Conservation (phyloP, 2,113 vertebrate species). For the Tursiops truncatus region DNA sequence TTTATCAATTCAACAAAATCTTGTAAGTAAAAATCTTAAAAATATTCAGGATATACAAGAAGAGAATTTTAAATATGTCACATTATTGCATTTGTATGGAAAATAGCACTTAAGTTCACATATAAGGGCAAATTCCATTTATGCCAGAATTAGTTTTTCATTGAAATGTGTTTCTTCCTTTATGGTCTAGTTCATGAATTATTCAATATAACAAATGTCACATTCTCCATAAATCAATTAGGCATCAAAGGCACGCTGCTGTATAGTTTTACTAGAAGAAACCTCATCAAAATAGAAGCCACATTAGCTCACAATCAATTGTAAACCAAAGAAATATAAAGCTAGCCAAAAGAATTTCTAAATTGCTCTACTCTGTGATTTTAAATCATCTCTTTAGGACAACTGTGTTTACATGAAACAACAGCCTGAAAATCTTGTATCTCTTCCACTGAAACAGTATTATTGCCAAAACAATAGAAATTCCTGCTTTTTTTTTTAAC, state of each 20-base stretch:
- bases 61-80: conserved; percentile 43
- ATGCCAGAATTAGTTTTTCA: conserved; percentile 55
- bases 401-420: conserved; percentile 51
- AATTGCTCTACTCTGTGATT: conserved; percentile 55
- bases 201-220: conserved; percentile 69
- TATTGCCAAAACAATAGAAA: conserved; percentile 64
- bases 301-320: conserved; percentile 57
- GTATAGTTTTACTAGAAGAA: conserved; percentile 60
- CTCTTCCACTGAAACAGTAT: conserved; percentile 58
- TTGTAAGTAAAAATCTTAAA: conserved; percentile 39
- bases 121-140: conserved; percentile 48
- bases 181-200: conserved; percentile 61
- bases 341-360: conserved; percentile 37
- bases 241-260: conserved; percentile 44
- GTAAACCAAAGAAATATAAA: conserved; percentile 63
- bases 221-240: conserved; percentile 70
- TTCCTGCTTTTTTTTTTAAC: conserved; percentile 17
- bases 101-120: conserved; percentile 52
- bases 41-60: conserved; percentile 27
- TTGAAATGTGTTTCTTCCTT: conserved; percentile 56
- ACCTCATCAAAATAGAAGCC: conserved; percentile 55
- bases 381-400: conserved; percentile 38
- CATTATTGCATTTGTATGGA: conserved; percentile 29
- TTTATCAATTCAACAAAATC: conserved; percentile 26
- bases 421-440: conserved; percentile 42